phyloP scores from a whole-genome alignment of 2,888 invertebrate species.

The Hypolimnas misippus region DNA sequence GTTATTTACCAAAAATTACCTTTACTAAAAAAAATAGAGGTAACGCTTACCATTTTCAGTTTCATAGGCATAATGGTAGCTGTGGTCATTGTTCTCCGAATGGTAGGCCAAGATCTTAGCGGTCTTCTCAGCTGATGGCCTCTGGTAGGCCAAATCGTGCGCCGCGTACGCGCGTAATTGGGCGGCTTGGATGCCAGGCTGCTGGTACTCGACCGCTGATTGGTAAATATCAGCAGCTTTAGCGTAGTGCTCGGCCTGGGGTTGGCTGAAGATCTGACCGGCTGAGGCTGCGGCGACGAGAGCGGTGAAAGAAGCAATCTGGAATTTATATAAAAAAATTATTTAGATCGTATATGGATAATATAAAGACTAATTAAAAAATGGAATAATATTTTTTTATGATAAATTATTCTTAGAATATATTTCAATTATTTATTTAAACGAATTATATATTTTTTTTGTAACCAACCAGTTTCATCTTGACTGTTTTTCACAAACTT shows the following conservation, averaged over 20 bases:
- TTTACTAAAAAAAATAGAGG: background rate
- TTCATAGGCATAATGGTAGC: slow-evolving; percentile 80
- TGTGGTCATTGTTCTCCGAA: slow-evolving; percentile 61
- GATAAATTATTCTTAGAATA: too few species aligned
- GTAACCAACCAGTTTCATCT: slow-evolving; percentile 74
- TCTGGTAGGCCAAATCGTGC: slow-evolving; percentile 35
- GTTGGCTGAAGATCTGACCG: slow-evolving; percentile 53
- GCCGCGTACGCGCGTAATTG: slow-evolving; percentile 52
- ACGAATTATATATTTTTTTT: slow-evolving; percentile 5
- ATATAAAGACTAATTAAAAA: background rate
- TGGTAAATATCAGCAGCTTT: slow-evolving; percentile 62
- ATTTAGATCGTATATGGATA: too few species aligned
- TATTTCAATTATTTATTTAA: background rate
- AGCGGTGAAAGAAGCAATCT: slow-evolving; percentile 59
- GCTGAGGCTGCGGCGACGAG: slow-evolving; percentile 64
- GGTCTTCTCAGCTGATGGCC: slow-evolving; percentile 51
- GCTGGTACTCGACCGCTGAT: slow-evolving; percentile 58
- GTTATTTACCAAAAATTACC: too few species aligned
- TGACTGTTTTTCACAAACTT: slow-evolving; percentile 48
- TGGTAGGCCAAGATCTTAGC: slow-evolving; percentile 64
- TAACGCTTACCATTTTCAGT: slow-evolving; percentile 84
- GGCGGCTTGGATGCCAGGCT: slow-evolving; percentile 53
- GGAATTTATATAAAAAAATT: slow-evolving; percentile 46
- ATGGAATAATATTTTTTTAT: too few species aligned
- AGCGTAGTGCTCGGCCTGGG: slow-evolving; percentile 49